phyloP scores from a whole-genome alignment of 2,888 invertebrate species.

The Drosophila engyochracea region DNA sequence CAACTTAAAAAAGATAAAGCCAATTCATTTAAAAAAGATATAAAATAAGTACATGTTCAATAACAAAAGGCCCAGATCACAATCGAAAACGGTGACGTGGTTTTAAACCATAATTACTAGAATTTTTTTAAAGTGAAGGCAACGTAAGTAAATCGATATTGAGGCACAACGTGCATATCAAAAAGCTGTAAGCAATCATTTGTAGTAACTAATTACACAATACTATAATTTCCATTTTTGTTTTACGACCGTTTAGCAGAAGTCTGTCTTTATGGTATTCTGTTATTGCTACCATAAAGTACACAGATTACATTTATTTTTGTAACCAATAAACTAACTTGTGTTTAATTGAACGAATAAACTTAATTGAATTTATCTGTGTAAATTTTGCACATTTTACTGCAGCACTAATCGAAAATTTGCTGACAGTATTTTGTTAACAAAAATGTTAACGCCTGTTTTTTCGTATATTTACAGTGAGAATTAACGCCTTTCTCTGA shows the following conservation, averaged over 20 bases:
- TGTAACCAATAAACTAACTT: not conserved
- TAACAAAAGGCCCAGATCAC: not conserved
- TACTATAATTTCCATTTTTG: not conserved
- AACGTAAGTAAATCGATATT: not conserved
- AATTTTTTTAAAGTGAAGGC: not conserved
- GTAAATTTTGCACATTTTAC: not conserved
- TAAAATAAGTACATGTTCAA: not conserved
- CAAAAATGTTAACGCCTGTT: not conserved
- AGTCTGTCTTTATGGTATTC: not conserved
- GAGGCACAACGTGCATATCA: not conserved
- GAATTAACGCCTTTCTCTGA: not conserved
- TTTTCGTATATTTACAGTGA: not conserved
- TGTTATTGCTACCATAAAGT: not conserved
- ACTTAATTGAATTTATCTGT: not conserved
- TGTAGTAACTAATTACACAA: not conserved
- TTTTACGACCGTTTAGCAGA: not conserved
- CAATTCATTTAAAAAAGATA: not conserved
- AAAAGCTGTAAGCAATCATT: not conserved
- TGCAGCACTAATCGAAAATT: not conserved
- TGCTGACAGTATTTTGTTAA: not conserved
- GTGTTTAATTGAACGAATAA: not conserved
- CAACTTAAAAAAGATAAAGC: not conserved
- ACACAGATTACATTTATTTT: not conserved
- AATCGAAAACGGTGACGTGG: slow-evolving; percentile 4
- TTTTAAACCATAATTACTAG: not conserved